Evolutionary conservation across 2,888 invertebrate genomes (phyloP), one percentile per base, ranked within the genome.

Genomic region (Mimumesa dahlbomi): DNA sequence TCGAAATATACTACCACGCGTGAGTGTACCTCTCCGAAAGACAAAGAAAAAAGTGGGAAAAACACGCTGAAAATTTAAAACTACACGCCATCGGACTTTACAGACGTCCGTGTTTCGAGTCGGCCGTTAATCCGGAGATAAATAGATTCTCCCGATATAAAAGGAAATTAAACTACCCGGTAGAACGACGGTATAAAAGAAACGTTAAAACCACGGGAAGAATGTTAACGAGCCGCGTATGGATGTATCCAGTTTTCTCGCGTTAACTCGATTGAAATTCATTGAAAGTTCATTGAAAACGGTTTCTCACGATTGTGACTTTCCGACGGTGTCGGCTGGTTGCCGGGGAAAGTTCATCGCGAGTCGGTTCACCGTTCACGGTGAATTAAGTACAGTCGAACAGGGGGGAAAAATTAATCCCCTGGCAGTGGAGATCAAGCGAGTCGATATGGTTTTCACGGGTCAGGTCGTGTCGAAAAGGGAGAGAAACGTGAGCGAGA

Each of bases 361-460:
- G 21, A 54, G 42, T 34, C 34, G 49, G 46, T 40, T 57, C 50
- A 31, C 48, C 38, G 46, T 70, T 77, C 70, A 73, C 58, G 62
- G 73, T 36, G 67, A 77, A 77, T 77, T 77, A 77, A 73, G 76
- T 76, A 56, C 29, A 43, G 45, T 21, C 36, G 45, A 18, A 21
- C 34, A 36, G 48, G 57, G 46, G 64, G 59, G 62, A 71, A 62
- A 68, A 73, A 79, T 76, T 79, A 76, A 75, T 71, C 68, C 71
- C 66, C 16, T n/a, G 50, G 50, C 43, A 38, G 38, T 36, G 66
- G 62, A 75, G 77, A 79, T 79, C 76, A 57, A 38, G 14, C 58
- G 52, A 68, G 66, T 63, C 66, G 79, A 79, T 71, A 73, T 56
- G 70, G 59, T 79, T 76, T 79, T 71, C 71, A 76, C 68, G 68